These are phyloP conservation scores for Temnothorax ravouxi DNA, from an alignment of 2,888 invertebrate species.

Conservation along the genomic window DNA sequence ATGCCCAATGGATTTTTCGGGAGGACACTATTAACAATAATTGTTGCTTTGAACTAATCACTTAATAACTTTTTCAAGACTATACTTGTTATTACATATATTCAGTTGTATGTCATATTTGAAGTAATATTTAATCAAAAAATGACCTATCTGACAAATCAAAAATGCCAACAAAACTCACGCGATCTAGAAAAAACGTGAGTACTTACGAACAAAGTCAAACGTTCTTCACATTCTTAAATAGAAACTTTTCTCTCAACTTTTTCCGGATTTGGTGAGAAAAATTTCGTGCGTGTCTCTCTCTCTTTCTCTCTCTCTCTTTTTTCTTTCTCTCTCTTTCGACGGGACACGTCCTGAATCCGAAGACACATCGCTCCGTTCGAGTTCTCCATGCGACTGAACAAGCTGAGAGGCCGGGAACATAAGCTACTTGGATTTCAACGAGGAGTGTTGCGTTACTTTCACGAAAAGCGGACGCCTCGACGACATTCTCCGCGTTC, in stretches of 20 bases:
- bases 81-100: background rate
- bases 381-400: constrained; percentile 53
- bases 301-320: background rate
- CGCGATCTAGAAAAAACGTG: background rate
- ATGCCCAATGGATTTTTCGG: background rate
- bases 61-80: background rate
- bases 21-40: background rate
- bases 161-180: background rate
- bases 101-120: background rate
- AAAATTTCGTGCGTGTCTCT: constrained; percentile 28
- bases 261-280: constrained; percentile 39
- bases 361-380: constrained; percentile 40
- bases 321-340: background rate
- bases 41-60: background rate
- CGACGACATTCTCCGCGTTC: constrained; percentile 53
- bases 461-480: constrained; percentile 57
- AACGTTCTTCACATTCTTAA: constrained; percentile 25
- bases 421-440: constrained; percentile 72
- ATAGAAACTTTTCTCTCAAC: constrained; percentile 24
- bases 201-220: background rate
- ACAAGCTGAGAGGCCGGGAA: constrained; percentile 62
- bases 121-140: background rate
- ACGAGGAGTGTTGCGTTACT: constrained; percentile 66
- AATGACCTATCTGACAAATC: background rate
- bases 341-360: constrained; percentile 41